Percentiles rank a stretch among this genome's conserved stretches.
These are phyloP conservation scores for Eueides isabella DNA, from an alignment of 1,140 invertebrate genomes.

Conservation along the genomic window DNA sequence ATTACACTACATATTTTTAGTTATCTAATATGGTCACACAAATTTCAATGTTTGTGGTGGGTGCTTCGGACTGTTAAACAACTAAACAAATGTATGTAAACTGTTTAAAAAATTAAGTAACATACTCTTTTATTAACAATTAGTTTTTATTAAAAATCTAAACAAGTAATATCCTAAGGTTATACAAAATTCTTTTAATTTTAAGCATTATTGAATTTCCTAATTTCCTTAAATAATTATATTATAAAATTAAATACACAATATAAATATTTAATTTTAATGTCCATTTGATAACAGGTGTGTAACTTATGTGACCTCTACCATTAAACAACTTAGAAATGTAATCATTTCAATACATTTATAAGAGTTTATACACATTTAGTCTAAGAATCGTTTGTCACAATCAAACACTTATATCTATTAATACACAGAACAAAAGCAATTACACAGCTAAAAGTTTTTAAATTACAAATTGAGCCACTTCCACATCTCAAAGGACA, in stretches of 20 bases:
- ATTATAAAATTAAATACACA: constrained; percentile 11
- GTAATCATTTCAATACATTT: constrained; percentile 9
- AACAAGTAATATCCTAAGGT: constrained; percentile 10
- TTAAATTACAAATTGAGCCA: constrained; percentile 33
- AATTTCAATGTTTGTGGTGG: neutral
- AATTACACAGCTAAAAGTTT: constrained; percentile 19
- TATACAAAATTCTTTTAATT: constrained; percentile 14
- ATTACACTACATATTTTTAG: constrained; percentile 16
- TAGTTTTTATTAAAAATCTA: constrained; percentile 12
- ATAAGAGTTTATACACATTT: constrained; percentile 23
- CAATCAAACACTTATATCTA: constrained; percentile 18
- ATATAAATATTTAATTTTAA: neutral
- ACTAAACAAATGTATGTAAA: neutral
- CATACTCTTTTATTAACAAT: constrained; percentile 13
- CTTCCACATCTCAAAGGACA: constrained; percentile 23
- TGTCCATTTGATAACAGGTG: constrained; percentile 1
- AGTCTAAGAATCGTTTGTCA: constrained; percentile 23
- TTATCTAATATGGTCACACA: constrained; percentile 22
- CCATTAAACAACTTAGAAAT: neutral
- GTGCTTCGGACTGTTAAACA: neutral
- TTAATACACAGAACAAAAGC: constrained; percentile 24
- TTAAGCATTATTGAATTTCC: constrained; percentile 10
- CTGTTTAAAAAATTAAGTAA: constrained; percentile 6
- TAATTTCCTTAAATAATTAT: constrained; percentile 5
- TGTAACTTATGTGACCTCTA: neutral